Percentiles rank a stretch among this genome's conserved stretches.
Evolutionary conservation across 2,113 vertebrate genomes (phyloP).

Genomic region (Typhlomys cinereus): DNA sequence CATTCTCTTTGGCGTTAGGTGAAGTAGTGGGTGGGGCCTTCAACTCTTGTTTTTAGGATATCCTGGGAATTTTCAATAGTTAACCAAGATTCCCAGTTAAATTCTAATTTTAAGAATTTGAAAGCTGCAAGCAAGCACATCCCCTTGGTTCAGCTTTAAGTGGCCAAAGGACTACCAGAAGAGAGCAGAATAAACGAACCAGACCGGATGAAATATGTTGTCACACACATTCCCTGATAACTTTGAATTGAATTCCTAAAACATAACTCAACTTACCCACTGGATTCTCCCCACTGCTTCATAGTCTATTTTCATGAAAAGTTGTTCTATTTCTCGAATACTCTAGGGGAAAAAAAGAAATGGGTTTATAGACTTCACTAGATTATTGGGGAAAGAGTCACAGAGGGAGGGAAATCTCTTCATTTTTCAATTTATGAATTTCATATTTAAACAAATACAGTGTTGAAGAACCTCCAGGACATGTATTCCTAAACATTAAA

Average conservation of each 20-base stretch:
- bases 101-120: not conserved
- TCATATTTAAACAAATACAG: not conserved
- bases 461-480: not conserved
- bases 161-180: not conserved
- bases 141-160: not conserved
- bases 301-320: slow-evolving; percentile 89
- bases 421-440: slow-evolving; percentile 16
- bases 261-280: slow-evolving; percentile 80
- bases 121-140: not conserved
- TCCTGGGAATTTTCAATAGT: not conserved
- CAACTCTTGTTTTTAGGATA: not conserved
- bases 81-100: not conserved
- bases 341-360: slow-evolving; percentile 73
- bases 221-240: not conserved
- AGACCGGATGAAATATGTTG: not conserved
- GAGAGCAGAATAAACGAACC: not conserved
- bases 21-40: not conserved
- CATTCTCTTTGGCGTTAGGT: not conserved
- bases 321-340: slow-evolving; percentile 83
- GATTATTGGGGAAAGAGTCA: not conserved
- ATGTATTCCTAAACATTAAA: not conserved
- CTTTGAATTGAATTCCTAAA: not conserved
- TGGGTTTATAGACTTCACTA: not conserved
- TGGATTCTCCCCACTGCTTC: slow-evolving; percentile 84
- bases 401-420: not conserved